Percentiles rank a stretch among this genome's conserved stretches.
Evolutionary conservation across 2,113 vertebrate species (phyloP).

Genomic region (Shinisaurus crocodilurus): DNA sequence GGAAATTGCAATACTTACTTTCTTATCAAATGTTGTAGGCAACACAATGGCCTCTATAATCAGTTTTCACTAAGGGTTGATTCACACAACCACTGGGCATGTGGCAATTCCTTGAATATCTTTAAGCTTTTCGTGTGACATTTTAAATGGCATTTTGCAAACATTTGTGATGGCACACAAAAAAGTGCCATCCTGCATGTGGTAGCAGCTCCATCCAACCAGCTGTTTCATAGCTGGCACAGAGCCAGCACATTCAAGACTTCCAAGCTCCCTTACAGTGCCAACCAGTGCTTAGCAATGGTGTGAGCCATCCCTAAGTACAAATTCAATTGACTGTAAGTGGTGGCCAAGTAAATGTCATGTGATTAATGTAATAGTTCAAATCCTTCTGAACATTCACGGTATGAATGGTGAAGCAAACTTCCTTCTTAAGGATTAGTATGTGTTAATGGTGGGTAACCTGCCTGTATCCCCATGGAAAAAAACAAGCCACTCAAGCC

Average conservation of each 20-base stretch:
- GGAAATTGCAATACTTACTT: background rate
- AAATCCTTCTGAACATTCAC: slow-evolving; percentile 73
- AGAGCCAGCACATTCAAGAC: background rate
- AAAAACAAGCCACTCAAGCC: slow-evolving; percentile 68
- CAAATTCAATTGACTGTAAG: slow-evolving; percentile 78
- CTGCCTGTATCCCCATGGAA: slow-evolving; percentile 58
- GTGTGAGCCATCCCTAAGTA: slow-evolving; percentile 70
- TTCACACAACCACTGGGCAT: background rate
- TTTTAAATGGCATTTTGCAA: background rate
- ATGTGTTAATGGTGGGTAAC: slow-evolving; percentile 63
- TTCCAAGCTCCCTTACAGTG: background rate
- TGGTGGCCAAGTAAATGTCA: slow-evolving; percentile 67
- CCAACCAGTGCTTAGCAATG: slow-evolving; percentile 1
- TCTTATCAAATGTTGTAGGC: background rate
- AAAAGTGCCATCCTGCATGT: background rate
- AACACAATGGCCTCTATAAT: background rate
- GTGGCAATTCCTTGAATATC: background rate
- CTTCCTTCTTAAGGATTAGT: slow-evolving; percentile 69
- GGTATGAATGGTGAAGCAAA: slow-evolving; percentile 70
- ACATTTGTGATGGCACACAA: background rate
- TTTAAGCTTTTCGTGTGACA: background rate
- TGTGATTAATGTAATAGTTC: slow-evolving; percentile 76
- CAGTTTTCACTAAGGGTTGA: background rate
- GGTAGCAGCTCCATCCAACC: background rate
- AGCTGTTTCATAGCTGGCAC: background rate